Evolutionary conservation across 2,113 vertebrate species (phyloP).

Genomic region (Halichoerus grypus): DNA sequence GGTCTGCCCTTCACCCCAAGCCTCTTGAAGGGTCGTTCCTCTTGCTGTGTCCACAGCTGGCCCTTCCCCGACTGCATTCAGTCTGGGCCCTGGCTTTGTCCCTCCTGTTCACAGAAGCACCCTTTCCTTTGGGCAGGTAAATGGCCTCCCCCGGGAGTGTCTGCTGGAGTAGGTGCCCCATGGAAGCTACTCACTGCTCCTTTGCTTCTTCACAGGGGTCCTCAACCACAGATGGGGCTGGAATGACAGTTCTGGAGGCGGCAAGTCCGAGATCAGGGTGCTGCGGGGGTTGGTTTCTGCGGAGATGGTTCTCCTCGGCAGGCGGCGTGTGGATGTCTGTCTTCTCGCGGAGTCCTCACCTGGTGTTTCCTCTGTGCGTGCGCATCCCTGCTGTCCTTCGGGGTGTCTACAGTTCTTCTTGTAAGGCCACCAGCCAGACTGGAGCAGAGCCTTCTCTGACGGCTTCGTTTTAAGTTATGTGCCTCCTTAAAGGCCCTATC

Average conservation of each 20-base stretch:
- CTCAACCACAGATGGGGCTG: not conserved
- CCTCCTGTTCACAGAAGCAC: not conserved
- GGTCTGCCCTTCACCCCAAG: not conserved
- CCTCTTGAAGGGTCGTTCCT: not conserved
- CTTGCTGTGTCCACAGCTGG: not conserved
- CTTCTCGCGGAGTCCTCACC: accelerated
- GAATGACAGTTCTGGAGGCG: not conserved
- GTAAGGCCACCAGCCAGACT: not conserved
- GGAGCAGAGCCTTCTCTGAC: no score
- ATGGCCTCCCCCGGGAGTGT: accelerated
- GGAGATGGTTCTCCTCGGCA: accelerated
- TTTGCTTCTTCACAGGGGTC: accelerated
- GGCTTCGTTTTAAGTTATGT: not conserved
- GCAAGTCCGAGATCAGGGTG: not conserved
- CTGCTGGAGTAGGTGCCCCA: accelerated
- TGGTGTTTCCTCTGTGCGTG: accelerated
- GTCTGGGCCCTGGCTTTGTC: not conserved
- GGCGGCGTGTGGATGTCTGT: not conserved
- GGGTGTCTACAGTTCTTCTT: not conserved
- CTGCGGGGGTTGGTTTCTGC: not conserved
- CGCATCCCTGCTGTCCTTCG: accelerated
- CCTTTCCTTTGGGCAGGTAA: accelerated
- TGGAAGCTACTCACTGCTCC: accelerated
- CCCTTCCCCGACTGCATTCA: accelerated
- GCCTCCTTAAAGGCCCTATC: not conserved